Base-by-base conservation (phyloP, 2,888 invertebrate genomes). In the Mactromeris polynyma region DNA sequence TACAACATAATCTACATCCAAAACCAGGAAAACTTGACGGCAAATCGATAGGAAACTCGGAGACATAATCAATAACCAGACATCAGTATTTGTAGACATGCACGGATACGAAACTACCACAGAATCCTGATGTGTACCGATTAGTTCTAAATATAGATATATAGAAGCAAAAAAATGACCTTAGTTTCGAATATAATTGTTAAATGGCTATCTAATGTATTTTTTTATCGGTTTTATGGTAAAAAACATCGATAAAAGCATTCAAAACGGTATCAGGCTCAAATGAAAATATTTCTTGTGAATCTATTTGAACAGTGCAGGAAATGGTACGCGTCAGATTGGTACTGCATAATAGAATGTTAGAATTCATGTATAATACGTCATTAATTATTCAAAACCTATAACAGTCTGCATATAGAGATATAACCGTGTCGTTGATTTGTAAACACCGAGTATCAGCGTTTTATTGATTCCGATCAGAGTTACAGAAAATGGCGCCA, bases 341-440 rank as follows among this genome's bases (percentile, higher is more conserved):
- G 58, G 26, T 77, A 40, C 3, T 40, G n/a, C 21, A 17, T 36
- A 4, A 21, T 11, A 21, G 69, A 82, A 36, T 82, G 82, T 40
- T 69, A 21, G 40, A 31, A 82, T n/a, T 17, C 21, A 11, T 82
- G 38, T 31, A 82, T 81, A 38, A 4, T 36, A 40, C 54, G 51
- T 82, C 40, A 82, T 82, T 14, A 82, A 82, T 82, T n/a, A 82
- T 82, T 82, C 82, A 82, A 14, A 19, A 51, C n/a, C 42, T n/a
- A 46, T 40, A 42, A 82, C 64, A 58, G 31, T 36, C 58, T 4
- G 81, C 7, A 38, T 81, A 38, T 42, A 33, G 82, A 31, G 26
- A 82, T 69, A 69, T 40, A 42, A 38, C 0, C 19, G 9, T 17
- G 33, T 69, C 82, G 64, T n/a, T 40, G 82, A 82, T 82, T 82